Base-by-base conservation (phyloP, 1,140 invertebrate genomes). In the Habropoda laboriosa region DNA sequence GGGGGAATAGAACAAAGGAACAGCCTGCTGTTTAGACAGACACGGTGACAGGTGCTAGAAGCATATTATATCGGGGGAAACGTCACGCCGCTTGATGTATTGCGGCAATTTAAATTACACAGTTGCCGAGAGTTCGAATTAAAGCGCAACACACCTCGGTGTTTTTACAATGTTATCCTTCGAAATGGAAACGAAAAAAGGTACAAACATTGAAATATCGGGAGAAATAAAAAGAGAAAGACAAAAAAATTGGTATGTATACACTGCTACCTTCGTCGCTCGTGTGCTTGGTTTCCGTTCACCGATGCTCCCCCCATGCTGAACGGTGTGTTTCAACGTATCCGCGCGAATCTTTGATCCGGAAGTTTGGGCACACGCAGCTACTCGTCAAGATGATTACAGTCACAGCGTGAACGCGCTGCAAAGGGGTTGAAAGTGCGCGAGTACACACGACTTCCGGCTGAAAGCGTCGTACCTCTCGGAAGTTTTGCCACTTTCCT, bases 41-140 rank as follows among this genome's bases (percentile, higher is more conserved):
- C 81, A 82, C 79, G 66, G 76, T 80, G 24, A 45, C n/a, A 60
- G 67, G 32, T 71, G 45, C 67, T 53, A 3, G 35, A 58, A 70
- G 80, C 81, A 83, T 88, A 85, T 89, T 79, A 79, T 79, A 61
- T 70, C 49, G 12, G 72, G 77, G 83, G 58, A 82, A 63, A 79
- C 79, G 87, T 85, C 82, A 82, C 68, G 80, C 60, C 49, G 80
- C 51, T 81, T 88, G 88, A 88, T 87, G 83, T 88, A 88, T 90
- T 82, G 81, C 73, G 68, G 87, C 83, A 87, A 89, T 89, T 87
- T 88, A 87, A 89, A 90, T 90, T 87, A 87, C 88, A 75, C 81
- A 82, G 85, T 82, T 82, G 68, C 24, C 8, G n/a, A 35, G 40
- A 67, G 30, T 71, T 60, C 49, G 40, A 27, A 73, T 86, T 86